Base-by-base conservation (phyloP, 2,888 invertebrate species). In the Thereva unica region DNA sequence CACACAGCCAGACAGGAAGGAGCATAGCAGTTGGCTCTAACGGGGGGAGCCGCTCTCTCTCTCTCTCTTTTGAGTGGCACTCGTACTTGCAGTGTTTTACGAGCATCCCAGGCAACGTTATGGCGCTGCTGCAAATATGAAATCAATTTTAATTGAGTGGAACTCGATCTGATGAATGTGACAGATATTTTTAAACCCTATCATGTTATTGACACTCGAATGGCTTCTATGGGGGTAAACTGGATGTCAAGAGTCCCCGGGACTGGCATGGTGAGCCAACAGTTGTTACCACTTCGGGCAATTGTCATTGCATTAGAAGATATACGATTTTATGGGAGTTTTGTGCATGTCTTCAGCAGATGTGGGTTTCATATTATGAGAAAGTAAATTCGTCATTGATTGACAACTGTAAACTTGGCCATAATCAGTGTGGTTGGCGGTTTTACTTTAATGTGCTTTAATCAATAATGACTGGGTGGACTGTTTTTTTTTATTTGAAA, bases 101-200 rank as follows among this genome's bases (percentile, higher is more conserved):
- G 59, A 59, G 49, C 40, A 59, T 49, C 10, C 40, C 38, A 37
- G 45, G 47, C 10, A 59, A 72, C 72, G 71, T 73, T 72, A 73
- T 73, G 70, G 71, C 67, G 42, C 23, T 53, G 53, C 64, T 53
- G 53, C 64, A 64, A 64, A 65, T 45, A 59, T 59, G 53, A 67
- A 67, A 67, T 67, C 61, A 61, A 67, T 67, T 67, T 67, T 67
- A 61, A 67, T 67, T 67, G 67, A 67, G 54, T 67, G 61, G 67
- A 67, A 67, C 41, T 61, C 61, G 54, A 67, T 67, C 40, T 61
- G 67, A 55, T 49, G 40, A 40, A 47, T 55, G 64, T 55, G 64
- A 55, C 54, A 64, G 64, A 64, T 64, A 64, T 55, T 47, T 52
- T 47, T 40, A 45, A 53, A 12, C 53, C 53, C 42, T 42, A 52